Evolutionary conservation across 2,797 vertebrate species (phyloP), one percentile per base, ranked within the genome.

Genomic region (Sebastes taczanowskii): DNA sequence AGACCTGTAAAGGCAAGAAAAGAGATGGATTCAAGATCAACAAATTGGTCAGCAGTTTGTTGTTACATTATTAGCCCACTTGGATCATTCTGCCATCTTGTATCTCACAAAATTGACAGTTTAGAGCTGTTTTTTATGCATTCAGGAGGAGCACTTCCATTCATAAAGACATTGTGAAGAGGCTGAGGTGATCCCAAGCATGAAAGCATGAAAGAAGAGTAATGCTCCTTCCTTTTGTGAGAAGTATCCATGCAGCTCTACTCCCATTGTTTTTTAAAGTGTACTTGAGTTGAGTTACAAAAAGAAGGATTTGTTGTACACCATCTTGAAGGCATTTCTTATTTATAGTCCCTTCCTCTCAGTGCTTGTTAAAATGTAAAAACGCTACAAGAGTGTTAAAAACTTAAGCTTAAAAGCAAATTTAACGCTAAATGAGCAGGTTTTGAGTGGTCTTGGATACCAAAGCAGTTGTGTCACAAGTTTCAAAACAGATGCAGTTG

Each of bases 401-500:
- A 16, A 9, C 2, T 46, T 53, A 2, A 30, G 5, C 18, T 53
- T 56, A 4, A 69, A 76, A 63, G 23, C 32, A 25, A 5, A 52
- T 64, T 67, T 59, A 30, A 34, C 38, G 68, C 11, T 29, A 29
- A 71, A 42, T 69, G 4, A 38, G 42, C 38, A 14, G 42, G 22
- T 71, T 73, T 79, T 32, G 9, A 71, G 2, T 34, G 13, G 4
- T 74, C 2, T 29, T 71, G 59, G 10, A 23, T 58, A 3, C 38
- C 71, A 8, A 78, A 56, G 52, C 77, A 30, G 25, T 64, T 55
- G 53, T 67, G 86, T 78, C 25, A 4, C 59, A 73, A 49, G 56
- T 82, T 85, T 82, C 16, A 23, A 53, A 42, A 53, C 18, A 7
- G 32, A 67, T 63, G 55, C 29, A 52, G 16, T 58, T 73, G 7